Conservation (phyloP, 2,797 vertebrate genomes). For the Phaenicophaeus curvirostris region DNA sequence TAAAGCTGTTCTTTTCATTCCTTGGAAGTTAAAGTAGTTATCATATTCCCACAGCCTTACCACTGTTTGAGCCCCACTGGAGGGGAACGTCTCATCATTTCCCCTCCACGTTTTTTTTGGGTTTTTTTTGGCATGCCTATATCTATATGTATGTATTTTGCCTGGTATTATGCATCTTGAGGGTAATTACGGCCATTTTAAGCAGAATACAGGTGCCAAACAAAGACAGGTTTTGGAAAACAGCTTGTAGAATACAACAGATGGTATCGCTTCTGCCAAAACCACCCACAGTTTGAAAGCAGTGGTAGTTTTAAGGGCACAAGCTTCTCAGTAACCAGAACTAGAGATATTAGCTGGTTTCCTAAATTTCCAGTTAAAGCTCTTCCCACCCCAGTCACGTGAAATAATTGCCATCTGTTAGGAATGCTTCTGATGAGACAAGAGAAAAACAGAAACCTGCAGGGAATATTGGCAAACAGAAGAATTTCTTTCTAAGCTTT, state of each 20-base stretch:
- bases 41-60: not conserved
- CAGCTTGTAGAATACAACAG: conserved; percentile 39
- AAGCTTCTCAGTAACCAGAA: conserved; percentile 12
- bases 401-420: conserved; percentile 65
- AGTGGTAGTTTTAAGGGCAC: conserved; percentile 16
- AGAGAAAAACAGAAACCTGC: conserved; percentile 7
- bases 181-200: conserved; percentile 32
- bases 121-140: not conserved
- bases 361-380: conserved; percentile 42
- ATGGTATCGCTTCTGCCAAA: conserved; percentile 41
- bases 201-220: conserved; percentile 35
- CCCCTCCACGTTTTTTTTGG: too few relatives aligned
- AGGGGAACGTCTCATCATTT: not conserved
- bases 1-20: not conserved
- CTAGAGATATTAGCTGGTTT: conserved; percentile 32
- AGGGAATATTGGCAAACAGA: not conserved
- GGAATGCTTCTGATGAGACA: conserved; percentile 2
- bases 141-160: not conserved
- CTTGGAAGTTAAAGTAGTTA: not conserved
- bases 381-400: conserved; percentile 42
- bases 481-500: conserved; percentile 3
- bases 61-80: not conserved
- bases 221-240: conserved; percentile 9
- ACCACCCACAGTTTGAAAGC: conserved; percentile 42
- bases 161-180: not conserved